Percentiles rank a stretch among this genome's conserved stretches.
phyloP scores from a whole-genome alignment of 2,888 invertebrate genomes.

The Cheilosia impressa region DNA sequence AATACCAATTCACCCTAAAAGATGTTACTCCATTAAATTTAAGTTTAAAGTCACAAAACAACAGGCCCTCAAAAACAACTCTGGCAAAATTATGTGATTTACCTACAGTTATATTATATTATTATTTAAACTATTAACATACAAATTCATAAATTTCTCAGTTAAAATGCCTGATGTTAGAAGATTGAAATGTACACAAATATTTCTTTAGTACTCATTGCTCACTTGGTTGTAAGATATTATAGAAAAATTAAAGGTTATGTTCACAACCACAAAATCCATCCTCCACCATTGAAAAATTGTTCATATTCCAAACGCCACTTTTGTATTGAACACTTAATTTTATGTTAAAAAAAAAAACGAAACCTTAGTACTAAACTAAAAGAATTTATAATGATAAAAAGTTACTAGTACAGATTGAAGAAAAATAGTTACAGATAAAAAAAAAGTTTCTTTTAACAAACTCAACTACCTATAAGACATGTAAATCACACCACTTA shows the following conservation, averaged over 20 bases:
- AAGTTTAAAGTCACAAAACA: too few species aligned
- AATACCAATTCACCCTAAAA: too few species aligned
- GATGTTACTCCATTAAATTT: too few species aligned
- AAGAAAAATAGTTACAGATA: conserved; percentile 1
- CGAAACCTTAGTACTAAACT: neutral
- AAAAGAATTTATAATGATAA: neutral
- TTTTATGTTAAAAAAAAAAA: neutral
- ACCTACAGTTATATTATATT: too few species aligned
- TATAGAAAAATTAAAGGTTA: neutral
- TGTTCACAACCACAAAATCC: conserved; percentile 12
- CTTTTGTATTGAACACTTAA: conserved; percentile 2
- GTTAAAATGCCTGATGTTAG: too few species aligned
- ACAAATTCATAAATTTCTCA: too few species aligned
- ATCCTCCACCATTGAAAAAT: conserved; percentile 33
- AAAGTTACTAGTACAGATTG: too few species aligned
- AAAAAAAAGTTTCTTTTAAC: neutral
- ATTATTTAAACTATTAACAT: too few species aligned
- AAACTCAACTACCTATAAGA: neutral
- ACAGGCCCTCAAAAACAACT: too few species aligned
- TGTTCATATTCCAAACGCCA: conserved; percentile 1
- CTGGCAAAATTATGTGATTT: too few species aligned
- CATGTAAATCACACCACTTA: conserved; percentile 11
- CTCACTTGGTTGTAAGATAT: neutral
- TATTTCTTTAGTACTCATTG: neutral
- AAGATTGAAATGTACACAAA: too few species aligned